Base-by-base conservation (phyloP, 2,888 invertebrate species). In the Gastracanthus pulcherrimus region DNA sequence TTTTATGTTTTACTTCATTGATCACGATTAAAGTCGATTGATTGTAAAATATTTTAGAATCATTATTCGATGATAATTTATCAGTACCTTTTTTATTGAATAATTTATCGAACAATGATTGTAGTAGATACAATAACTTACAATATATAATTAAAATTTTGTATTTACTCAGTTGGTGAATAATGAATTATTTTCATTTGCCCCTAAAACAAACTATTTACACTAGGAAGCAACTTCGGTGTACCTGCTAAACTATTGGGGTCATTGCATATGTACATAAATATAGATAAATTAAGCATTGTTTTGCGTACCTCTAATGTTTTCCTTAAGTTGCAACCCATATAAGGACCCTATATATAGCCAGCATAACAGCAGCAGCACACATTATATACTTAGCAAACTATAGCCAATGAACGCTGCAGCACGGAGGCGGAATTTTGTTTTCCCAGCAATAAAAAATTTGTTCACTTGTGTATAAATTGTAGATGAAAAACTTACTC, bases 331-430 rank as follows among this genome's bases (percentile, higher is more conserved):
- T 69, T 58, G 36, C 45, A 41, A 69, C 23, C 26, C 55, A 19
- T 31, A 2, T 23, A 45, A 58, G 58, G 76, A 69, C 26, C 16
- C 26, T 36, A 29, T 67, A 45, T 48, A 76, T 23, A 34, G 45
- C 31, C 60, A 74, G 31, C 45, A n/a, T n/a, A n/a, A n/a, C n/a
- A 11, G 48, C 71, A 36, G 74, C 60, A 51, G 58, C 60, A 77
- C 48, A 55, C 29, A 41, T 58, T 55, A 51, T 48, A 48, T 19
- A 19, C 6, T 19, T 48, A 48, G 48, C 19, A 48, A 48, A 48
- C 55, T 26, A 26, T 76, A 38, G n/a, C n/a, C 51, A 66, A 67
- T 9, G 31, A 41, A 23, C 38, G 67, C 58, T 5, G 45, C 36
- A 62, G 69, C 60, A 70, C 60, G 45, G 70, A 41, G n/a, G 48